Evolutionary conservation across 2,113 vertebrate species (phyloP).

Genomic region (Pycnonotus jocosus): DNA sequence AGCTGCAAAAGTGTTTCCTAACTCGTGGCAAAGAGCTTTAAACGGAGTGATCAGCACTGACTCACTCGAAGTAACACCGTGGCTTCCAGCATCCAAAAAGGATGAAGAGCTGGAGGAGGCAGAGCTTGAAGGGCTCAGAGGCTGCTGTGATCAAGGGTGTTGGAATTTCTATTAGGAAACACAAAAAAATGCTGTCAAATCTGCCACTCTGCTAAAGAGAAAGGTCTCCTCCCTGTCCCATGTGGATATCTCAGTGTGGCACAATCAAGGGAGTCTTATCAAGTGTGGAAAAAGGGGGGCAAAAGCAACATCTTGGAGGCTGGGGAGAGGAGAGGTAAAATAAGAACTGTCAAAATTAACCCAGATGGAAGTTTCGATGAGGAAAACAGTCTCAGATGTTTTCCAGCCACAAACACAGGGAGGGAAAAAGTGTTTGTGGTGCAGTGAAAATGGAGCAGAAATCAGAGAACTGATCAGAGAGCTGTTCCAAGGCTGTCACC

Average conservation of each 20-base stretch:
- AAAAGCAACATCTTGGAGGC: background rate
- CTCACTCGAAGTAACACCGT: background rate
- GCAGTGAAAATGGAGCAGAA: background rate
- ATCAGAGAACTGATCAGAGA: background rate
- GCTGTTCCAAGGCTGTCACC: background rate
- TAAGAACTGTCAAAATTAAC: background rate
- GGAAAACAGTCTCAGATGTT: background rate
- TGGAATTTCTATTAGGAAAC: slow-evolving; percentile 8
- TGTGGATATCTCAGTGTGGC: background rate
- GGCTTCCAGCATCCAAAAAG: background rate
- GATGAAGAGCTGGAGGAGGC: background rate
- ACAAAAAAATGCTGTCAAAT: background rate
- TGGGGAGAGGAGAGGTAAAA: background rate
- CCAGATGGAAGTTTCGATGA: background rate
- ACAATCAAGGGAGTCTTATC: background rate
- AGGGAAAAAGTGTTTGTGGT: background rate
- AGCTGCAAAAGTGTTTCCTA: background rate
- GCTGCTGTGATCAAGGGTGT: background rate
- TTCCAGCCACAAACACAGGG: background rate
- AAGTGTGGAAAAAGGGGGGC: background rate
- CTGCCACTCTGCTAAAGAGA: background rate
- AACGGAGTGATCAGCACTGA: background rate
- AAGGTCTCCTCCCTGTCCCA: background rate
- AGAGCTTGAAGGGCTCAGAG: background rate
- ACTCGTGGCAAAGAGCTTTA: background rate